Conservation (phyloP, 1,140 invertebrate genomes). For the Hirudo medicinalis region DNA sequence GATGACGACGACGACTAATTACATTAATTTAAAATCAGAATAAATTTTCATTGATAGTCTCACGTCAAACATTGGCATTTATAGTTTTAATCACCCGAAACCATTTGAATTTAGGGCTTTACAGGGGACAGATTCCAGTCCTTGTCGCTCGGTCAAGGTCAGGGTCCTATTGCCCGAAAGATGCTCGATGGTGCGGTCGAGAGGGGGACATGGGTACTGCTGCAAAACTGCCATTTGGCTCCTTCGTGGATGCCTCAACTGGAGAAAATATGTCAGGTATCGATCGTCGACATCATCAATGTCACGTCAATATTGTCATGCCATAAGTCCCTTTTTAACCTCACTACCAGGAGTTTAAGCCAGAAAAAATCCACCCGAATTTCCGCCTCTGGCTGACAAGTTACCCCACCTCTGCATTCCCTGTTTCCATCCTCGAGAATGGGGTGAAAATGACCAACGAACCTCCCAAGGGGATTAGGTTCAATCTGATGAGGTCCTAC, state of each 20-base stretch:
- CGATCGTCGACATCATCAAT: neutral
- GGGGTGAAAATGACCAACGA: conserved; percentile 88
- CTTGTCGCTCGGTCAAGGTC: conserved; percentile 82
- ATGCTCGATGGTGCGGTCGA: conserved; percentile 71
- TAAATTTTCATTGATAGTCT: no score
- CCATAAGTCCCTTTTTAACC: neutral
- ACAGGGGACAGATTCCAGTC: conserved; percentile 53
- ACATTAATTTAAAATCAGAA: no score
- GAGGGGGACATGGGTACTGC: conserved; percentile 45
- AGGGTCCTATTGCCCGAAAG: conserved; percentile 69
- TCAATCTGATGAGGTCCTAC: conserved; percentile 69
- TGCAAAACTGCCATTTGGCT: conserved; percentile 43
- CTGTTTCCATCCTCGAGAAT: conserved; percentile 77
- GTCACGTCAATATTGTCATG: no score
- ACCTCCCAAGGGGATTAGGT: conserved; percentile 59
- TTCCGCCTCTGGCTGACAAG: conserved; percentile 45
- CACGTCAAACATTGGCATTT: no score
- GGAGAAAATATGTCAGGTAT: conserved; percentile 40
- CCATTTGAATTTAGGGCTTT: conserved; percentile 46
- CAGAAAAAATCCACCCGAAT: conserved; percentile 39
- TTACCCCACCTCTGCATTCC: conserved; percentile 75
- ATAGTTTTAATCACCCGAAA: no score
- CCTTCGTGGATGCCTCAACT: conserved; percentile 42
- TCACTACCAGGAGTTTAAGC: conserved; percentile 35
- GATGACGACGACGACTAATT: no score